Conservation (phyloP, 2,797 vertebrate genomes). For the Carcharodon carcharias region DNA sequence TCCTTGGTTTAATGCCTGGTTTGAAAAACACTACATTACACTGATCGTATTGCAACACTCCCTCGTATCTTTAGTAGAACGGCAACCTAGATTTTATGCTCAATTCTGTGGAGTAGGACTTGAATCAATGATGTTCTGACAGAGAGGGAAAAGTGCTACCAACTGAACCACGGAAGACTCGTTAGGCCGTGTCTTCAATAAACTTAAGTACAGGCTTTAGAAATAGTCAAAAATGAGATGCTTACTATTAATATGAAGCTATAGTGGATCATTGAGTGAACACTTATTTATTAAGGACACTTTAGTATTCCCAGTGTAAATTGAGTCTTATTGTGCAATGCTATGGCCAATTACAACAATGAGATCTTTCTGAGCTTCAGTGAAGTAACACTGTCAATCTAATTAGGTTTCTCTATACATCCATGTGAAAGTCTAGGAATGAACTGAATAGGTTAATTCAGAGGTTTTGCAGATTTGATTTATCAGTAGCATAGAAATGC, state of each 20-base stretch:
- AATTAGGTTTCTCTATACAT: constrained; percentile 9
- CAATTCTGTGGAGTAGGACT: neutral
- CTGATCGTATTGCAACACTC: neutral
- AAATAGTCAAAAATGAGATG: neutral
- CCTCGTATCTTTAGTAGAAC: too few species aligned
- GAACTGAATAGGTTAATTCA: constrained; percentile 20
- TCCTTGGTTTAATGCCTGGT: neutral
- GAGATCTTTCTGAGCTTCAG: neutral
- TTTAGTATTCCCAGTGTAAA: neutral
- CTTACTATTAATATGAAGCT: neutral
- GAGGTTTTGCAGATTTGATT: constrained; percentile 26
- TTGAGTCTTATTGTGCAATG: neutral
- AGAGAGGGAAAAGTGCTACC: neutral
- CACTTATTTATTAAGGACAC: neutral
- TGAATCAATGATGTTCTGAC: neutral
- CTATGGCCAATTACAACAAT: neutral
- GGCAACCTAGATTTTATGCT: neutral
- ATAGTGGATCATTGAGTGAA: neutral
- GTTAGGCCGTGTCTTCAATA: neutral
- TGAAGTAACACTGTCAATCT: constrained; percentile 17
- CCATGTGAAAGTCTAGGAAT: neutral
- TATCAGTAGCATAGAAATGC: neutral
- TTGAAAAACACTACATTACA: neutral
- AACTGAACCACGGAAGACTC: neutral
- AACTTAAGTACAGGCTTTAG: neutral